These are phyloP conservation scores for Lota lota DNA, from an alignment of 2,113 vertebrate species.

Conservation along the genomic window DNA sequence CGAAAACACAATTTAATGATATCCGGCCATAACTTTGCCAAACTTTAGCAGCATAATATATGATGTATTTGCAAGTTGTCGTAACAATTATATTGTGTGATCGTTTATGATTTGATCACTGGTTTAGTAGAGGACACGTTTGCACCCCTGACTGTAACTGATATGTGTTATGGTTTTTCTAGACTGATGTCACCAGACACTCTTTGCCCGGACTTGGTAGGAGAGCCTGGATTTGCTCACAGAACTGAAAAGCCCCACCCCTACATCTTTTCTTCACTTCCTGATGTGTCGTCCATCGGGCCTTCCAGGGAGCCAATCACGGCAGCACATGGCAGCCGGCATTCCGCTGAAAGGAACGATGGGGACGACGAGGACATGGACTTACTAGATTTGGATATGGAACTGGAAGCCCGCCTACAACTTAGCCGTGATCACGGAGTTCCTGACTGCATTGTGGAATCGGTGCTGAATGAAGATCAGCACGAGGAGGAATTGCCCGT, in stretches of 20 bases:
- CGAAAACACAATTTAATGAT: too few species aligned
- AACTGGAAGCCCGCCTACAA: constrained; percentile 43
- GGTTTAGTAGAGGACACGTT: too few species aligned
- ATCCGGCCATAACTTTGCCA: too few species aligned
- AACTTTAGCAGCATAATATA: neutral
- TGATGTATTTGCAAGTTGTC: neutral
- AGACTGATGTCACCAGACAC: constrained; percentile 36
- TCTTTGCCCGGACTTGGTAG: constrained; percentile 65
- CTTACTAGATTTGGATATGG: constrained; percentile 45
- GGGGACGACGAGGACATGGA: constrained; percentile 35
- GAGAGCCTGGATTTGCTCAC: constrained; percentile 41
- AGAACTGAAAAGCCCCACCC: constrained; percentile 32
- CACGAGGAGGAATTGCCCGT: constrained; percentile 41
- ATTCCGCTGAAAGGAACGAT: constrained; percentile 35
- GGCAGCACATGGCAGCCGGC: constrained; percentile 19
- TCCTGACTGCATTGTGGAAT: constrained; percentile 62
- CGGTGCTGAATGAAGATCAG: constrained; percentile 45
- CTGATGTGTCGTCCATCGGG: constrained; percentile 67
- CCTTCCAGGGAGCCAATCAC: constrained; percentile 12
- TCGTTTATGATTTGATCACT: neutral
- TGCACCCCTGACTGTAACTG: too few species aligned
- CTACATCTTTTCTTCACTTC: constrained; percentile 64
- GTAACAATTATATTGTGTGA: neutral
- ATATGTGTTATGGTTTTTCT: neutral
- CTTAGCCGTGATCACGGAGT: constrained; percentile 33